phyloP scores from a whole-genome alignment of 2,113 vertebrate genomes.

The Dicerorhinus sumatrensis region DNA sequence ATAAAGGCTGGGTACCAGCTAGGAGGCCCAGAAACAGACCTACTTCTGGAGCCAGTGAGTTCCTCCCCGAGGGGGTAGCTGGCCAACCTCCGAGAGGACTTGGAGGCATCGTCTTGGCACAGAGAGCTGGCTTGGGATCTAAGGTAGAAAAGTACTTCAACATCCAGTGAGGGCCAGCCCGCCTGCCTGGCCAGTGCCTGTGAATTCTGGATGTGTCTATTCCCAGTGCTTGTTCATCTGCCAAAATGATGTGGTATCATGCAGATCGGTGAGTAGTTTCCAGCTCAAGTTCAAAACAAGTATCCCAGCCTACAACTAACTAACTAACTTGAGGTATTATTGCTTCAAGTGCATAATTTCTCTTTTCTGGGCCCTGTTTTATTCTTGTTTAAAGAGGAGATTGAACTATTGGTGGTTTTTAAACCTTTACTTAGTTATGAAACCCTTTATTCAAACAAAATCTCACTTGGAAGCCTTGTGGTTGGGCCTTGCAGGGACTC shows the following conservation, averaged over 20 bases:
- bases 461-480: background rate
- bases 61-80: background rate
- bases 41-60: background rate
- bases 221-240: background rate
- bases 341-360: constrained; percentile 4
- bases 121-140: background rate
- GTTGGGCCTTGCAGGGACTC: background rate
- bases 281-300: constrained; percentile 51
- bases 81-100: background rate
- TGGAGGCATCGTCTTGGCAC: background rate
- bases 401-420: constrained; percentile 24
- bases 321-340: background rate
- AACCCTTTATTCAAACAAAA: constrained; percentile 42
- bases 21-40: background rate
- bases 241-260: constrained; percentile 31
- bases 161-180: background rate
- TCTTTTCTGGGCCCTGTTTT: constrained; percentile 7
- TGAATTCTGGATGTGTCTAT: background rate
- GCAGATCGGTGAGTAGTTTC: constrained; percentile 38
- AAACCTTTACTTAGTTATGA: constrained; percentile 46
- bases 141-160: background rate
- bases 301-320: background rate
- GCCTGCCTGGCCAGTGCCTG: background rate
- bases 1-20: background rate
- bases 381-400: constrained; percentile 17